These are phyloP conservation scores for Dasyornis broadbenti DNA, from an alignment of 2,113 vertebrate genomes.

Conservation along the genomic window DNA sequence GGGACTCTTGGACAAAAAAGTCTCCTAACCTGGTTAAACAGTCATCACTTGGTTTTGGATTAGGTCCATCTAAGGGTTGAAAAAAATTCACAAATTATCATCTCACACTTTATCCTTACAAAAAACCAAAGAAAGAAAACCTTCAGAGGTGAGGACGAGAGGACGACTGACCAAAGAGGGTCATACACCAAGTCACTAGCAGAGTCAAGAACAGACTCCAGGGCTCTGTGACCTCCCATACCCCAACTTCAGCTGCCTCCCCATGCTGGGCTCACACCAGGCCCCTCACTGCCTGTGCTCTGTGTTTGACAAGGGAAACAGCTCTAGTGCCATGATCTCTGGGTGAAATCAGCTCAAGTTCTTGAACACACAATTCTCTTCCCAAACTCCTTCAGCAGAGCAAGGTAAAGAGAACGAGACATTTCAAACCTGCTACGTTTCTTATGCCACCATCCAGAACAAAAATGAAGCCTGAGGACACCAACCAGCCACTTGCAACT, in stretches of 20 bases:
- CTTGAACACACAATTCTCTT: not conserved
- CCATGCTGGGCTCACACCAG: rapidly evolving
- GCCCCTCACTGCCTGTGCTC: not conserved
- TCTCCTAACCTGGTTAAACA: not conserved
- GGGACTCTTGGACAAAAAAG: not conserved
- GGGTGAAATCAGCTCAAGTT: not conserved
- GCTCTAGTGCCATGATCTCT: not conserved
- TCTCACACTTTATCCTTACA: not conserved
- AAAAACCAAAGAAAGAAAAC: not conserved
- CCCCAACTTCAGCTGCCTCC: not conserved
- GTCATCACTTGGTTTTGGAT: not conserved
- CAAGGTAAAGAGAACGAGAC: rapidly evolving
- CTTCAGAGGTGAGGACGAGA: not conserved
- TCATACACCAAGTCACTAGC: rapidly evolving
- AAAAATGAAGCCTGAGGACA: not conserved
- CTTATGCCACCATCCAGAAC: not conserved
- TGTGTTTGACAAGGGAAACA: not conserved
- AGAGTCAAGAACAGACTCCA: rapidly evolving
- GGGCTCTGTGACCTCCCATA: not conserved
- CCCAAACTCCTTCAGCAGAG: not conserved
- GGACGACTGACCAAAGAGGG: not conserved
- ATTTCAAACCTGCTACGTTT: not conserved
- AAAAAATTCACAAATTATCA: not conserved
- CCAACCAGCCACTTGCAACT: not conserved
- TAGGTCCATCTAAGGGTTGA: not conserved